Conservation (phyloP, 2,888 invertebrate genomes). For the Antheraea yamamai region DNA sequence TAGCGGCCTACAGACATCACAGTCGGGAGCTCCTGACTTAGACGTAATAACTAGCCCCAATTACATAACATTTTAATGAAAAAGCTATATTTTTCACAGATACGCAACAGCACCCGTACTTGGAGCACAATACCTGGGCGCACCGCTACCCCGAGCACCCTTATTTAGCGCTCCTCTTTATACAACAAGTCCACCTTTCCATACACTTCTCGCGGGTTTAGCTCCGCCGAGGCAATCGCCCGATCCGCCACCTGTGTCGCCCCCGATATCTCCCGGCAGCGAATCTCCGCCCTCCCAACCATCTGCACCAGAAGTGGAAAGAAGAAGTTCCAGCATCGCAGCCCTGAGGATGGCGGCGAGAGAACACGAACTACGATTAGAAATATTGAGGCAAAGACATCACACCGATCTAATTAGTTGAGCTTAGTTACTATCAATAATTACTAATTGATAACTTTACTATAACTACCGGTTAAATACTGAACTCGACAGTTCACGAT, state of each 20-base stretch:
- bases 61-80: background rate
- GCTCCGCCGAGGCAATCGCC: conserved; percentile 76
- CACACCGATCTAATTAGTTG: conserved; percentile 90
- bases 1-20: background rate
- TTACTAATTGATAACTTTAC: conserved; percentile 7
- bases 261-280: conserved; percentile 78
- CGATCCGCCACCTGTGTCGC: conserved; percentile 77
- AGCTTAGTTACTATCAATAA: conserved; percentile 45
- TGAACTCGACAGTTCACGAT: background rate
- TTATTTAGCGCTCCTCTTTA: conserved; percentile 85
- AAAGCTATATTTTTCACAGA: conserved; percentile 41
- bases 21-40: background rate
- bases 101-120: conserved; percentile 67
- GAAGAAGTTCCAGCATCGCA: conserved; percentile 93
- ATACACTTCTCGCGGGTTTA: conserved; percentile 70
- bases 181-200: conserved; percentile 79
- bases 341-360: conserved; percentile 93
- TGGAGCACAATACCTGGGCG: conserved; percentile 79
- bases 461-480: background rate
- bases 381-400: conserved; percentile 90
- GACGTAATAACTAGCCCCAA: background rate
- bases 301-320: conserved; percentile 87
- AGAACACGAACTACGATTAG: conserved; percentile 93
- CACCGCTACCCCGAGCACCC: conserved; percentile 69
- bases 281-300: conserved; percentile 76